Evolutionary conservation across 2,888 invertebrate genomes (phyloP).

Genomic region (Colletes collaris): DNA sequence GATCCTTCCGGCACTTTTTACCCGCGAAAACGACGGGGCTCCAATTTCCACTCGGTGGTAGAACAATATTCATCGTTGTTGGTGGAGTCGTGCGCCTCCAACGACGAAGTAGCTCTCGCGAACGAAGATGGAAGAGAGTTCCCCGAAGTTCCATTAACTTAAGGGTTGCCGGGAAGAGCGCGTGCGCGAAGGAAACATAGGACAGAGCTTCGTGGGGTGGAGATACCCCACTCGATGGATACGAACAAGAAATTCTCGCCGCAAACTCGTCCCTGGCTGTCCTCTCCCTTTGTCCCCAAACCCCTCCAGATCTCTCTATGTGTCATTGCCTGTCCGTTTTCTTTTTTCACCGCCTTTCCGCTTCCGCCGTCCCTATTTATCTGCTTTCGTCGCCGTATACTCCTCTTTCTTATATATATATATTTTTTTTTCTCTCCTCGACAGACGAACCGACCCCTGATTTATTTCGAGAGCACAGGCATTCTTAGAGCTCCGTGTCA

Average conservation of each 20-base stretch:
- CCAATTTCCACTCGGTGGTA: slow-evolving; percentile 35
- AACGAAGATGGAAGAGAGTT: slow-evolving; percentile 64
- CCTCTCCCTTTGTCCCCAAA: neutral
- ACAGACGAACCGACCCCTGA: neutral
- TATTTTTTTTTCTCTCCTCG: neutral
- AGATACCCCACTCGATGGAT: slow-evolving; percentile 40
- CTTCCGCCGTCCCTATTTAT: slow-evolving; percentile 10
- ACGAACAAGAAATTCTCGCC: slow-evolving; percentile 58
- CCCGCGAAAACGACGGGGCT: neutral
- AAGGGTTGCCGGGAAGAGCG: slow-evolving; percentile 28
- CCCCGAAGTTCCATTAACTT: slow-evolving; percentile 60
- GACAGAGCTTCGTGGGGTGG: slow-evolving; percentile 8
- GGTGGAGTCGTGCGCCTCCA: slow-evolving; percentile 41
- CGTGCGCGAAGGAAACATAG: slow-evolving; percentile 27
- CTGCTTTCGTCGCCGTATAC: slow-evolving; percentile 1
- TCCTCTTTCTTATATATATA: neutral
- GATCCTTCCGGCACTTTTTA: slow-evolving; percentile 19
- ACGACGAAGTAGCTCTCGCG: slow-evolving; percentile 38
- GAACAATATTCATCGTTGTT: slow-evolving; percentile 58
- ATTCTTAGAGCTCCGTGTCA: no score
- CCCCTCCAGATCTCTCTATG: slow-evolving; percentile 18
- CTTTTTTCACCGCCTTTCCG: neutral
- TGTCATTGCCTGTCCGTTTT: slow-evolving; percentile 25
- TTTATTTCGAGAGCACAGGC: neutral
- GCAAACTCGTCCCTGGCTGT: slow-evolving; percentile 38